Evolutionary conservation across 2,797 vertebrate species (phyloP), one percentile per base, ranked within the genome.

Genomic region (Oryzias dopingdopingensis): DNA sequence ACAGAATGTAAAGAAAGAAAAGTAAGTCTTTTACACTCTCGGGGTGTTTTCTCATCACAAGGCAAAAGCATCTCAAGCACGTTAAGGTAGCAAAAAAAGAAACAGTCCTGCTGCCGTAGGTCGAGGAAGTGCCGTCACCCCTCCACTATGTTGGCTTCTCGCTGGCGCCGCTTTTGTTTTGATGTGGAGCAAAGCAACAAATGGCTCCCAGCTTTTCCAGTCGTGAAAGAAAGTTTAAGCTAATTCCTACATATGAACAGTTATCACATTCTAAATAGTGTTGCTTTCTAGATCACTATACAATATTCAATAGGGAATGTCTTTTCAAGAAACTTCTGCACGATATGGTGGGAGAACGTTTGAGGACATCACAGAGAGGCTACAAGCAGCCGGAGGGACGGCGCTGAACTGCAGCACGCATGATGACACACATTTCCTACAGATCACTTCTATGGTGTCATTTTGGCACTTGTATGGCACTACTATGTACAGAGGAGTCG

Each of bases 381-480:
- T 89, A 91, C 86, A 81, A 80, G 87, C 79, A 83, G 81, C 85
- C 84, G 82, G 74, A 85, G 77, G 55, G 73, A 62, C 67, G 74
- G 80, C 74, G 82, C 65, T 53, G 79, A 79, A 49, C 82, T 88
- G 82, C 82, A 81, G 80, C 62, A 37, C 32, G 32, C 32, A 18
- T 77, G 64, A 72, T 70, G 77, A 85, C 70, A 82, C 77, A 66
- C 68, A 62, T 67, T 73, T 79, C 32, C 81, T 72, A 83, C 83
- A 81, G 77, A 86, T 87, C 88, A 89, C 82, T 77, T 83, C 75
- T 76, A 84, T 76, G 79, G 74, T 77, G 81, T 89, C 83, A 89
- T 85, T 90, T 88, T 84, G 89, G 88, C 89, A 90, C 89, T 90
- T 89, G 69, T 63, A 88, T 89, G 85, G 84, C 79, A 85, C 85